A percentile compares a stretch with the other conserved stretches of the same genome.
Conservation (phyloP, 2,888 invertebrate genomes). For the Hirtodrosophila histrioides region DNA sequence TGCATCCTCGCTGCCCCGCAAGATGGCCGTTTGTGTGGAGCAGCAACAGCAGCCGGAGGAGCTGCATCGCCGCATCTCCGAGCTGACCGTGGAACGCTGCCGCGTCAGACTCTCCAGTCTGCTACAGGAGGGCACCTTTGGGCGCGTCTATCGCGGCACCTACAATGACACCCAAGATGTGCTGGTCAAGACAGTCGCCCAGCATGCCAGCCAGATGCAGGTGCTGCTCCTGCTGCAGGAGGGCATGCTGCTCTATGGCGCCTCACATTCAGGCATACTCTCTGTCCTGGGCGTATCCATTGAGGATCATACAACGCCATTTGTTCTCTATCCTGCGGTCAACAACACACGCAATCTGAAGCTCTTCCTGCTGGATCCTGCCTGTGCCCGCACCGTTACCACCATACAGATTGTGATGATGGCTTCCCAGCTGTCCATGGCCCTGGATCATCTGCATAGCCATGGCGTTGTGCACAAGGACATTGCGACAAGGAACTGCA, state of each 20-base stretch:
- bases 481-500: conserved; percentile 95
- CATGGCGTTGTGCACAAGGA: conserved; percentile 95
- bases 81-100: conserved; percentile 86
- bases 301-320: conserved; percentile 95
- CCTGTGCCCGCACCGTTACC: conserved; percentile 82
- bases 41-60: conserved; percentile 82
- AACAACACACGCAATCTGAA: conserved; percentile 85
- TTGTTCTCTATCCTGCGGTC: conserved; percentile 90
- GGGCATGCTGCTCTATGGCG: conserved; percentile 87
- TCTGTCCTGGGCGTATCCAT: conserved; percentile 95
- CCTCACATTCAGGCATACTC: conserved; percentile 90
- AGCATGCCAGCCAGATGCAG: conserved; percentile 94
- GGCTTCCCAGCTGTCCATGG: conserved; percentile 93
- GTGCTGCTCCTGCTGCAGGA: conserved; percentile 93
- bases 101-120: conserved; percentile 91
- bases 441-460: conserved; percentile 93
- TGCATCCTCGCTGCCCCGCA: conserved; percentile 81
- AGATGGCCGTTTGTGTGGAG: conserved; percentile 73
- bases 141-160: conserved; percentile 92
- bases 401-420: conserved; percentile 93
- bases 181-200: conserved; percentile 94
- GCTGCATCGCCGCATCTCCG: conserved; percentile 84
- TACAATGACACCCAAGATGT: conserved; percentile 91
- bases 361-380: conserved; percentile 82
- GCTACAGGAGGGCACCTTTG: conserved; percentile 94